Conservation (phyloP, 2,888 invertebrate genomes). For the Lasius fuliginosus region DNA sequence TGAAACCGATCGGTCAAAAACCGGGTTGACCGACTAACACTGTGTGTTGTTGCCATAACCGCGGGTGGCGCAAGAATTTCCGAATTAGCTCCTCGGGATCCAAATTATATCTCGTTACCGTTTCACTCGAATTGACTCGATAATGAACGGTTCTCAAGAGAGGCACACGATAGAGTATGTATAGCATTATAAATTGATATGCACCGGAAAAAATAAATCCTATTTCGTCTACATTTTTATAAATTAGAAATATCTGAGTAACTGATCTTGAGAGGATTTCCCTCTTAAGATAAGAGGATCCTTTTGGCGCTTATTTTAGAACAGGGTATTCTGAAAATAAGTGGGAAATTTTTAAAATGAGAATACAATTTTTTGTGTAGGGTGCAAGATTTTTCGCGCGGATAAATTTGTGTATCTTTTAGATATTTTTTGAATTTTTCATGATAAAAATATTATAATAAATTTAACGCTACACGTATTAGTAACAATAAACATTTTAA, state of each 20-base stretch:
- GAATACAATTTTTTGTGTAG: no score
- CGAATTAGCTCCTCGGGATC: constrained; percentile 17
- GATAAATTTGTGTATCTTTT: neutral
- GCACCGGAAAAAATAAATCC: no score
- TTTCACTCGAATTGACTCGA: neutral
- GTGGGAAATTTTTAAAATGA: no score
- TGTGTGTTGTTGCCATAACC: constrained; percentile 55
- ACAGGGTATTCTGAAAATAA: no score
- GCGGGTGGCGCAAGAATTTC: constrained; percentile 64
- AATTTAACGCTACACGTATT: neutral
- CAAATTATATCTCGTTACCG: constrained; percentile 5
- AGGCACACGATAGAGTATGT: neutral
- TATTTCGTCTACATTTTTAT: no score
- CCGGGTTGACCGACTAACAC: constrained; percentile 63
- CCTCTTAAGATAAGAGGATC: no score
- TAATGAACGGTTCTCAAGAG: neutral
- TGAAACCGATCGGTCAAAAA: constrained; percentile 82
- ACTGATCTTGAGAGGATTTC: no score
- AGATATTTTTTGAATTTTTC: neutral
- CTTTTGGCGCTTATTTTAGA: no score
- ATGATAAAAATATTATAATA: neutral
- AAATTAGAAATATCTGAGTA: no score
- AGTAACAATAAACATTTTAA: neutral
- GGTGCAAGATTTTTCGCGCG: neutral
- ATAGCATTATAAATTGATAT: neutral